phyloP scores from a whole-genome alignment of 1,140 invertebrate genomes.

The Steinernema khuongi region DNA sequence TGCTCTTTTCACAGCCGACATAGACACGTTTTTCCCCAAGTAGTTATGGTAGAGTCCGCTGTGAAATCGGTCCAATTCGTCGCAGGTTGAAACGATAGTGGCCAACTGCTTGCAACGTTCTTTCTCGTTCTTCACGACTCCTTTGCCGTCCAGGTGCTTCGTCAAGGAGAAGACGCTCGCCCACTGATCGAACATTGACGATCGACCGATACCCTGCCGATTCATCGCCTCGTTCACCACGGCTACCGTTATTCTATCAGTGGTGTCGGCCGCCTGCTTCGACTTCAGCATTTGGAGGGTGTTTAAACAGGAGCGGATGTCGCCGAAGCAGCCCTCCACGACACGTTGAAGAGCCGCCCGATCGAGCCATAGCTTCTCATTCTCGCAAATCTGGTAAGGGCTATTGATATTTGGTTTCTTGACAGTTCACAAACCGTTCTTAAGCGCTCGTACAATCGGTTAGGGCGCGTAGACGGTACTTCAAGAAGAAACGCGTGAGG shows the following conservation, averaged over 20 bases:
- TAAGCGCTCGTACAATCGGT: constrained; percentile 60
- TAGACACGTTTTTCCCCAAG: not conserved
- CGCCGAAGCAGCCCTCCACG: constrained; percentile 75
- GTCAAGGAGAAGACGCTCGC: not conserved
- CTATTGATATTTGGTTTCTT: constrained; percentile 17
- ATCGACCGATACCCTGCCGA: not conserved
- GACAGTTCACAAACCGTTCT: constrained; percentile 53
- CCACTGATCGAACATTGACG: not conserved
- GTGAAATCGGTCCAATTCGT: not conserved
- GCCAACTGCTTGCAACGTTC: not conserved
- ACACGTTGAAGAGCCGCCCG: constrained; percentile 69
- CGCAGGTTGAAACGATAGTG: not conserved
- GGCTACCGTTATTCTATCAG: not conserved
- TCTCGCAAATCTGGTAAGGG: constrained; percentile 66
- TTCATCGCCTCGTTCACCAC: not conserved
- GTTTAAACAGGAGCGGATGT: constrained; percentile 80
- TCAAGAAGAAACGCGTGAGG: constrained; percentile 72
- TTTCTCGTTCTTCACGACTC: not conserved
- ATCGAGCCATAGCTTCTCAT: constrained; percentile 71
- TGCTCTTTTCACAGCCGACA: not conserved
- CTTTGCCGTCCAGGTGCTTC: not conserved
- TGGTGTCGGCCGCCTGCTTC: not conserved
- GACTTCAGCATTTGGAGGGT: constrained; percentile 66
- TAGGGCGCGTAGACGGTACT: constrained; percentile 68
- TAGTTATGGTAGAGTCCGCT: not conserved